phyloP scores from a whole-genome alignment of 2,113 vertebrate species.

The Bubo blakistoni region DNA sequence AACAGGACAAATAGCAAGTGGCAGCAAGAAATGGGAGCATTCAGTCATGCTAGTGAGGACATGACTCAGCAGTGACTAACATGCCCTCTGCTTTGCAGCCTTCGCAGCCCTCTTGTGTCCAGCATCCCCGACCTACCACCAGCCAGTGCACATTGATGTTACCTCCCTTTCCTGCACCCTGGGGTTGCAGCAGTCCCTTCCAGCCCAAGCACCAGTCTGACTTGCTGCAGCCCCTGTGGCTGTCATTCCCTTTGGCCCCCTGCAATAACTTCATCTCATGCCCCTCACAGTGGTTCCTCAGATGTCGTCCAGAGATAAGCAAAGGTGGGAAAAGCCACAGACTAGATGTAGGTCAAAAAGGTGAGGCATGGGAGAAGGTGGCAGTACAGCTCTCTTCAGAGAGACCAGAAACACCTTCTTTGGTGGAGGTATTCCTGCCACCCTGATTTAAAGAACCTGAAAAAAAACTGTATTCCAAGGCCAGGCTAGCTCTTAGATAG shows the following conservation, averaged over 20 bases:
- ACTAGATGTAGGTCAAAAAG: not conserved
- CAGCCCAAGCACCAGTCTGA: not conserved
- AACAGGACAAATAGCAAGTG: not conserved
- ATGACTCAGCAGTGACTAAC: not conserved
- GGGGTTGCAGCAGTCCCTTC: not conserved
- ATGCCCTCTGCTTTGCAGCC: not conserved
- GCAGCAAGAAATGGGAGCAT: not conserved
- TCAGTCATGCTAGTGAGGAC: not conserved
- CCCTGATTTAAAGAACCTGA: not conserved
- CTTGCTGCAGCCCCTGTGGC: not conserved
- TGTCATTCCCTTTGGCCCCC: not conserved
- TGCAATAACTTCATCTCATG: not conserved
- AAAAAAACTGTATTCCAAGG: not conserved
- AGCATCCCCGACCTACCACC: not conserved
- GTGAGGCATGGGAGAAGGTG: not conserved
- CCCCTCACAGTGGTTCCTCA: not conserved
- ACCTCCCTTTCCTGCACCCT: not conserved
- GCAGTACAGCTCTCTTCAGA: not conserved
- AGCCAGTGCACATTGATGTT: rapidly evolving
- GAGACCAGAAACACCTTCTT: not conserved
- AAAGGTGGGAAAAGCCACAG: rapidly evolving
- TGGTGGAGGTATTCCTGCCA: not conserved
- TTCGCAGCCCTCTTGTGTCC: not conserved
- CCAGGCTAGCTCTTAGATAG: not conserved
- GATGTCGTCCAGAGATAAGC: not conserved